phyloP scores from a whole-genome alignment of 2,113 vertebrate genomes.

The Sapayoa aenigma region DNA sequence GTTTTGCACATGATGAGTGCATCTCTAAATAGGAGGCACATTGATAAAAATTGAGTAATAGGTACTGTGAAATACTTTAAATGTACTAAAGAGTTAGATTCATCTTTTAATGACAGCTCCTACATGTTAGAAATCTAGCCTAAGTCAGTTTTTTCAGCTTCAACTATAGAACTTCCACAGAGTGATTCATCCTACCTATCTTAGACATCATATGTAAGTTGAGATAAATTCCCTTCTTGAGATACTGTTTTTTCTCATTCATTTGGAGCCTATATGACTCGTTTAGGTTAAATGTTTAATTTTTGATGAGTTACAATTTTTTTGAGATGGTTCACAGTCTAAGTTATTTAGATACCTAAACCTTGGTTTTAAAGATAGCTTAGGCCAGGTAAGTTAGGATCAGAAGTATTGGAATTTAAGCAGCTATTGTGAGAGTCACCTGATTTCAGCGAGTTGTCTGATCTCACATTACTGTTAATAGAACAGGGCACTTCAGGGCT shows the following conservation, averaged over 20 bases:
- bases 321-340: background rate
- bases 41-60: background rate
- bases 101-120: background rate
- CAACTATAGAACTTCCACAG: background rate
- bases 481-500: background rate
- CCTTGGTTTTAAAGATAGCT: background rate
- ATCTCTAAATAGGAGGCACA: background rate
- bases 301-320: background rate
- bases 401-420: background rate
- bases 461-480: background rate
- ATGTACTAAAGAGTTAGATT: background rate
- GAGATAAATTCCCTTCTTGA: background rate
- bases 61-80: background rate
- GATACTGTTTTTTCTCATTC: background rate
- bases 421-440: background rate
- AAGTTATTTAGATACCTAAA: background rate
- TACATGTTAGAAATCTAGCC: background rate
- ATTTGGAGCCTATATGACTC: background rate
- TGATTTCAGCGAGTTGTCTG: background rate
- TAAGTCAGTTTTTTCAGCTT: background rate
- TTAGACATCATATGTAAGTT: background rate
- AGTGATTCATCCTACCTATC: background rate
- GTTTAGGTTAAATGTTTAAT: background rate
- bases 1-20: background rate
- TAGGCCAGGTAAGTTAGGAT: background rate